Evolutionary conservation across 2,113 vertebrate species (phyloP), one percentile per base, ranked within the genome.

Genomic region (Muntiacus reevesi): DNA sequence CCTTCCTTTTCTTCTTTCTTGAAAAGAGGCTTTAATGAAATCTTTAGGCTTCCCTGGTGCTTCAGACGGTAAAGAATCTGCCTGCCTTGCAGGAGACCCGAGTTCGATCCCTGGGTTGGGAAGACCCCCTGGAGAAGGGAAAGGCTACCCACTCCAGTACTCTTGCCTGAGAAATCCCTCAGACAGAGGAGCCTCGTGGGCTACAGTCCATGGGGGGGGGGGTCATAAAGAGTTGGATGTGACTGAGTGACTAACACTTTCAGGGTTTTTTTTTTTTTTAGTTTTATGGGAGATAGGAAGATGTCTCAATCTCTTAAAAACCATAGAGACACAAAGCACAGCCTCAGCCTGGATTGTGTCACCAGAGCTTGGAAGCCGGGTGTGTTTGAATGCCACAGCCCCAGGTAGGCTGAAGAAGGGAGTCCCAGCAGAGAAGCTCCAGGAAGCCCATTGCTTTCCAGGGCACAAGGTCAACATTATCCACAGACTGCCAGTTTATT

Each of bases 311-410:
- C 33, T 82, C 82, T 91, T 30, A n/a, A 71, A 86, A n/a, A 40
- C 30, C 47, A 57, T 62, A 87, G 17, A 40, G 86, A 62, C 30
- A 13, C 55, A 84, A 36, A 79, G 55, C 25, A 13, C 52, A 36
- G 19, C 47, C 33, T 67, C 67, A 81, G 23, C 27, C 27, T 28
- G 15, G 50, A 3, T 92, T 43, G 11, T 43, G 55, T 27, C 57
- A 12, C 36, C 55, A 89, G 79, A 83, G 25, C 93, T 64, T 25
- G 14, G n/a, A 33, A n/a, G n/a, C 28, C 16, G 1, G 8, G 45
- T 0, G 0, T 10, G n/a, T 78, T n/a, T 33, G 59, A 54, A 83
- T 28, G 13, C 12, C 2, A 25, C n/a, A 76, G 33, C 59, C 7
- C 78, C 33, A 25, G 6, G 67, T 7, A 50, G 59, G 4, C 16